Evolutionary conservation across 2,888 invertebrate genomes (phyloP), one percentile per base, ranked within the genome.

Genomic region (Pristionchus fissidentatus): DNA sequence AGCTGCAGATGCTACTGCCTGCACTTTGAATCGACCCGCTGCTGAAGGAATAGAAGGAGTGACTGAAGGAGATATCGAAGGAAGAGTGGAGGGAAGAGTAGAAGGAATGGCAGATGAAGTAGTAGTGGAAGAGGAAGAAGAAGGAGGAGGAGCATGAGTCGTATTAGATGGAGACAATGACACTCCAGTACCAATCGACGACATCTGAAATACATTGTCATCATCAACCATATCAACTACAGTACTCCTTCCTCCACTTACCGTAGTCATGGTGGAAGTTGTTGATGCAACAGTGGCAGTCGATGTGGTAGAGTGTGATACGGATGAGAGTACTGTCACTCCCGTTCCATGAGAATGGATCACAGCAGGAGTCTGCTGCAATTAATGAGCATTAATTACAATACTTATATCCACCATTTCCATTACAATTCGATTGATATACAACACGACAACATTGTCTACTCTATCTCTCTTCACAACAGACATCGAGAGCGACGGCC

Each of bases 11-110:
- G 32, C 78, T 10, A 57, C 49, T n/a, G 46, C 49, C 29, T 55
- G 32, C 46, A 86, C 86, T 26, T 86, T 87, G 84, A 88, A 88
- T 49, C 88, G 62, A 26, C 88, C 77, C 4, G 86, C 41, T 3
- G 57, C 29, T 26, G 43, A 35, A 52, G 78, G 26, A 3, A 52
- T 3, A 4, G 32, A 3, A 52, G 49, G 29, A 10, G n/a, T 41
- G 3, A 49, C 5, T 29, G 49, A 8, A 15, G 49, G 8, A 49
- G 55, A n/a, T n/a, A n/a, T n/a, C n/a, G n/a, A 22, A 52, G 35
- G 13, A 10, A 19, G 32, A 5, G 13, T 38, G 1, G 38, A 15
- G 13, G 46, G 26, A 1, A 57, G n/a, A 19, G 41, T 26, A 26
- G 79, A 35, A 15, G 79, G 49, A 38, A 41, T 13, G 13, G 79